Evolutionary conservation across 2,113 vertebrate species (phyloP).

Genomic region (Macroglossus sobrinus): DNA sequence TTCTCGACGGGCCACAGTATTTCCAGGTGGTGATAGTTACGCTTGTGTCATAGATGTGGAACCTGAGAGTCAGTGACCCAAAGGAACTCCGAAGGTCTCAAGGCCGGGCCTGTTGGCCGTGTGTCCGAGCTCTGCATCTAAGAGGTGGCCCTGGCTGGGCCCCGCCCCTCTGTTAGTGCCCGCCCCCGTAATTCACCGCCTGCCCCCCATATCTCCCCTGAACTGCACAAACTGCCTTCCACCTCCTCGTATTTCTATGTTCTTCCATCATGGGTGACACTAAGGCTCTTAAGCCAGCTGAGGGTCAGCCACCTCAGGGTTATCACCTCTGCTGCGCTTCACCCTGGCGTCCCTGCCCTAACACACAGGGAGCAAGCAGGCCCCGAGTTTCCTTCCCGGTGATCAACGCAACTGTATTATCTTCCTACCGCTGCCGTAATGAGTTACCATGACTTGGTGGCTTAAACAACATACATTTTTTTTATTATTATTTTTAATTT

Average conservation of each 20-base stretch:
- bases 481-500: neutral
- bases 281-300: neutral
- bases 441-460: neutral
- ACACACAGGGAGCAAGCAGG: neutral
- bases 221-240: neutral
- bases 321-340: fast-evolving
- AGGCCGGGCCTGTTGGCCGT: neutral
- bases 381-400: fast-evolving
- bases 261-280: neutral
- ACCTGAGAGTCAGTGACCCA: neutral
- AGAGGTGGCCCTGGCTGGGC: neutral
- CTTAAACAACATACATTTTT: neutral
- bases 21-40: neutral
- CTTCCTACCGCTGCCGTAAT: neutral
- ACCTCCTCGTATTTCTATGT: neutral
- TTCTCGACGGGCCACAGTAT: fast-evolving
- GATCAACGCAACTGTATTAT: fast-evolving
- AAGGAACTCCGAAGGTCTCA: neutral
- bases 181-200: neutral
- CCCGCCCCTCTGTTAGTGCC: too few relatives aligned
- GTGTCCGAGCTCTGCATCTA: neutral
- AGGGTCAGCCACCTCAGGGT: neutral
- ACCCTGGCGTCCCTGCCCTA: neutral
- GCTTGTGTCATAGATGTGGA: neutral
- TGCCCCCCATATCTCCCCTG: neutral